Evolutionary conservation across 1,140 invertebrate species (phyloP).

Genomic region (Aphelinus certus): DNA sequence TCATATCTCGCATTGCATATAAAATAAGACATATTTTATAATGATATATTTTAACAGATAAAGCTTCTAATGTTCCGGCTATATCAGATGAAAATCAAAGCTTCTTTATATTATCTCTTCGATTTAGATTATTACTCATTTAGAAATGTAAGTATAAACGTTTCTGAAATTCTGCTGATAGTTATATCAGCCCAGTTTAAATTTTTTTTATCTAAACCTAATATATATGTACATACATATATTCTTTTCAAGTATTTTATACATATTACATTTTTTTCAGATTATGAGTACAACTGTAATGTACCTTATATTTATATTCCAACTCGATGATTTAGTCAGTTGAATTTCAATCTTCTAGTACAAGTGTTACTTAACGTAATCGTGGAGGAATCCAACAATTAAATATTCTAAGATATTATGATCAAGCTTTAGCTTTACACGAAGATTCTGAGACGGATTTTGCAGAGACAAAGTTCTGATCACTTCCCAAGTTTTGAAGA

Average conservation of each 20-base stretch:
- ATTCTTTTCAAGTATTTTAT: too few species aligned
- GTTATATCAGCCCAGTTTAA: not conserved
- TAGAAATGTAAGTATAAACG: constrained; percentile 15
- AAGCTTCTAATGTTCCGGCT: constrained; percentile 17
- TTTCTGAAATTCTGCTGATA: not conserved
- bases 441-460: too few species aligned
- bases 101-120: constrained; percentile 13
- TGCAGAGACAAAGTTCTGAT: too few species aligned
- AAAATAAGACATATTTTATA: too few species aligned
- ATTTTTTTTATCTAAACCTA: too few species aligned
- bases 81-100: constrained; percentile 6
- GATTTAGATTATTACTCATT: constrained; percentile 23
- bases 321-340: constrained; percentile 7
- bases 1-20: too few species aligned
- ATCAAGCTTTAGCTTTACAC: too few species aligned
- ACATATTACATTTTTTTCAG: not conserved
- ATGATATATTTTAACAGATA: constrained; percentile 8
- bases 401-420: too few species aligned
- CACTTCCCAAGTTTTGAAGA: too few species aligned
- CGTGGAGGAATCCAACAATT: too few species aligned
- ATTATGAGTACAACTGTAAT: constrained; percentile 17
- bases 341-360: not conserved
- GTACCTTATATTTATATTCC: constrained; percentile 22
- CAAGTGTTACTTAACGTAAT: too few species aligned
- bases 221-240: too few species aligned